Percentiles rank a stretch among this genome's conserved stretches.
phyloP scores from a whole-genome alignment of 2,797 vertebrate genomes.

The Amazona ochrocephala region DNA sequence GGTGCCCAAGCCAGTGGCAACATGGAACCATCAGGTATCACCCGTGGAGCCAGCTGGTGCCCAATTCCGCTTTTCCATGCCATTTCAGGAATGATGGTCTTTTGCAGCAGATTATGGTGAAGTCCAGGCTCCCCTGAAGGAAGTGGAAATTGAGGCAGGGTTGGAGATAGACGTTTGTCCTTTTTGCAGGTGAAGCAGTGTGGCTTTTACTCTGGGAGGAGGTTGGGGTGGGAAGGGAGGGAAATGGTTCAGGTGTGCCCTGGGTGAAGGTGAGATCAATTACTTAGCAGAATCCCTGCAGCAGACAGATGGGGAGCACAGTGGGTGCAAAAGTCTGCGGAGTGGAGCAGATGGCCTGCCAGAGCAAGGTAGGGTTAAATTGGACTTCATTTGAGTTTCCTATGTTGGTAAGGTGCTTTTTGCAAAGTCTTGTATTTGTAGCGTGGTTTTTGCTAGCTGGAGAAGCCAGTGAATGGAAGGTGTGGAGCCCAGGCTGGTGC shows the following conservation, averaged over 20 bases:
- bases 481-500: neutral
- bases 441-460: rapidly evolving
- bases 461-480: neutral
- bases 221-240: neutral
- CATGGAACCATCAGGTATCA: neutral
- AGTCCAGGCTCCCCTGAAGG: neutral
- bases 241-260: neutral
- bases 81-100: neutral
- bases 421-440: rapidly evolving
- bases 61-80: neutral
- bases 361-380: neutral
- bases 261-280: neutral
- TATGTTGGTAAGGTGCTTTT: neutral
- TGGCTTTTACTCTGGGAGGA: neutral
- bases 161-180: neutral
- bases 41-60: neutral
- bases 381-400: rapidly evolving
- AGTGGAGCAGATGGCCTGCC: rapidly evolving
- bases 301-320: neutral
- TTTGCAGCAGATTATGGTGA: neutral
- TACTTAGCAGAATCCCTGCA: neutral
- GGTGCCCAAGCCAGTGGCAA: neutral
- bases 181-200: neutral
- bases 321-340: rapidly evolving
- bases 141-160: neutral